Evolutionary conservation across 2,888 invertebrate genomes (phyloP).

Genomic region (Stomorhina lunata): DNA sequence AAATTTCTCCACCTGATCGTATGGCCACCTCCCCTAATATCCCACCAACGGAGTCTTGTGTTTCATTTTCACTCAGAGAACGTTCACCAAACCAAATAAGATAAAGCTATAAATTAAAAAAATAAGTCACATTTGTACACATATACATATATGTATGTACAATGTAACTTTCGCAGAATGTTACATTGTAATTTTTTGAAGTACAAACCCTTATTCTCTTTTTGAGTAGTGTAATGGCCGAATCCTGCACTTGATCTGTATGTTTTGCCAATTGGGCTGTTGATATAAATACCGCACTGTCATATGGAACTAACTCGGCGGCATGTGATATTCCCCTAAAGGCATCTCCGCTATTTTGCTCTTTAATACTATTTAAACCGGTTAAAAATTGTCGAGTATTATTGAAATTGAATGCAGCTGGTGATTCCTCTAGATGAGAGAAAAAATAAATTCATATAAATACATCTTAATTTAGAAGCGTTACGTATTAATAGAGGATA

Average conservation of each 20-base stretch:
- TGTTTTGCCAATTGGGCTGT: conserved; percentile 82
- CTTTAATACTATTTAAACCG: conserved; percentile 78
- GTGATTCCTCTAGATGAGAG: conserved; percentile 71
- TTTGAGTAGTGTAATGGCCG: conserved; percentile 79
- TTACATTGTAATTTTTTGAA: conserved; percentile 5
- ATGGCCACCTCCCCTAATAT: conserved; percentile 80
- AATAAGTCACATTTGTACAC: not conserved
- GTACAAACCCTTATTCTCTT: conserved; percentile 80
- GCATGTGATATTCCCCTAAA: conserved; percentile 83
- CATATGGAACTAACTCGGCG: conserved; percentile 83
- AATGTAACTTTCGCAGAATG: conserved; percentile 10
- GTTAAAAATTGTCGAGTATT: conserved; percentile 78
- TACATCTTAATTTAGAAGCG: not conserved
- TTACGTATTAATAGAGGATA: not conserved
- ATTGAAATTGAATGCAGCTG: conserved; percentile 78
- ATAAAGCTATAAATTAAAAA: conserved; percentile 77
- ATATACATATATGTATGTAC: not conserved
- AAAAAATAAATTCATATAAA: not conserved
- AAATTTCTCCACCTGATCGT: conserved; percentile 80
- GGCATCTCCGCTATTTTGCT: conserved; percentile 81
- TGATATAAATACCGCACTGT: conserved; percentile 84
- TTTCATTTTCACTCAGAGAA: conserved; percentile 78
- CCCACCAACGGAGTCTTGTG: conserved; percentile 78
- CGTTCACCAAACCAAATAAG: conserved; percentile 80
- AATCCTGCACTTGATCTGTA: conserved; percentile 80